Evolutionary conservation across 2,797 vertebrate genomes (phyloP), one percentile per base, ranked within the genome.

Genomic region (Anolis apletophallus): DNA sequence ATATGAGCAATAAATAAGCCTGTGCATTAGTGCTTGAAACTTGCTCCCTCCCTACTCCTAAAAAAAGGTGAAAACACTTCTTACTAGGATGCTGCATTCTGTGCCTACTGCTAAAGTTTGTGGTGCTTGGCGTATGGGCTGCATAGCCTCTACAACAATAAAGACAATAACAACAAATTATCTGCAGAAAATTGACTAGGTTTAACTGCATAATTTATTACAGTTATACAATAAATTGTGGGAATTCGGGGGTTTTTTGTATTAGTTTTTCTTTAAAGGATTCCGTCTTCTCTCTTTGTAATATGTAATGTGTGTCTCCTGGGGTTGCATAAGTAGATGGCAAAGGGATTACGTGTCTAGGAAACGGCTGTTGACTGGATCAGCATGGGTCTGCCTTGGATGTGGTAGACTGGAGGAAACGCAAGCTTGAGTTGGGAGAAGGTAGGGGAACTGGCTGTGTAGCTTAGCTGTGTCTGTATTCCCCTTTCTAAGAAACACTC

Each of bases 401-500:
- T 40, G 59, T 19, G 40, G 40, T 34, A 32, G 54, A n/a, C n/a
- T n/a, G n/a, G n/a, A 21, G 4, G 32, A 32, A 59, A 68, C 50
- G 6, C n/a, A 54, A 71, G 46, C 14, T 17, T 26, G 17, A 34
- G 46, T 50, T 54, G n/a, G n/a, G n/a, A 54, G 50, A n/a, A 50
- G 61, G 50, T 21, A 54, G 3, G 1, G 34, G n/a, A 83, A 83
- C 34, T 23, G 26, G 55, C 6, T 12, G 21, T 26, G 6, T 36
- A 8, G 1, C 3, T 82, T 52, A 1, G 1, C 3, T 40, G 7
- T 16, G 7, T 16, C 26, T 19, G 34, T 64, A 21, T 85, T 93
- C 88, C 8, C 14, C 73, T 91, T 89, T 52, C 78, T 52, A 81
- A 86, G 87, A 90, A 1, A 59, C 80, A 52, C 85, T 84, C 73